phyloP scores from a whole-genome alignment of 2,888 invertebrate species.

The Dyspetes luteomarginatus region DNA sequence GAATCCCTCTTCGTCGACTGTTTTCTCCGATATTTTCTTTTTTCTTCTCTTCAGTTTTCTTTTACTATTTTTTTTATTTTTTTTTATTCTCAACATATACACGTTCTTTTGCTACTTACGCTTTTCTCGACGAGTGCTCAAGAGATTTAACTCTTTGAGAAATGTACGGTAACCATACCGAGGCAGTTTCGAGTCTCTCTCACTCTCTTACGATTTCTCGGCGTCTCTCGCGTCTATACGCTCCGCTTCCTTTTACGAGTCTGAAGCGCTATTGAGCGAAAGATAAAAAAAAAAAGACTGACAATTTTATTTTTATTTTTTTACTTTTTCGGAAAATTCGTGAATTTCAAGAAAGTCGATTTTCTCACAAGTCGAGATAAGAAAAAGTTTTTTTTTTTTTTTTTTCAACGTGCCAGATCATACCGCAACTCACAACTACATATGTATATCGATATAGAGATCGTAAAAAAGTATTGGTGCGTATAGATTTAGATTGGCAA shows the following conservation, averaged over 20 bases:
- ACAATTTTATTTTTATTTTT: slow-evolving; percentile 25
- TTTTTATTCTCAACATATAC: slow-evolving; percentile 1
- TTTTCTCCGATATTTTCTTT: slow-evolving; percentile 12
- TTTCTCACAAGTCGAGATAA: slow-evolving; percentile 37
- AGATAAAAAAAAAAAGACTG: slow-evolving; percentile 33
- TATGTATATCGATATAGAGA: not conserved
- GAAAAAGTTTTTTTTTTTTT: slow-evolving; percentile 31
- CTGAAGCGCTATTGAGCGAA: slow-evolving; percentile 46
- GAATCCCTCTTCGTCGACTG: slow-evolving; percentile 32
- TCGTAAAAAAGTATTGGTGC: not conserved
- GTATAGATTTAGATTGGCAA: not conserved
- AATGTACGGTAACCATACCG: slow-evolving; percentile 39
- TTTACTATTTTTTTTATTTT: not conserved
- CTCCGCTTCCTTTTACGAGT: slow-evolving; percentile 54
- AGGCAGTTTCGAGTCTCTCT: slow-evolving; percentile 38
- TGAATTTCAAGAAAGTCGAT: slow-evolving; percentile 57
- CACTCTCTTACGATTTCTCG: slow-evolving; percentile 29
- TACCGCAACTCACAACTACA: not conserved
- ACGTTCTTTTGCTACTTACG: slow-evolving; percentile 35
- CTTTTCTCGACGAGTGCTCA: slow-evolving; percentile 55
- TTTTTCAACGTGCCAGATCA: not conserved
- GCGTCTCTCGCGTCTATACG: slow-evolving; percentile 11
- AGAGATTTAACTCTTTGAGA: slow-evolving; percentile 58
- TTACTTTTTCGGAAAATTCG: slow-evolving; percentile 30
- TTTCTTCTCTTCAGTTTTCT: not conserved